Conservation (phyloP, 2,113 vertebrate species). For the Psittacus erithacus region DNA sequence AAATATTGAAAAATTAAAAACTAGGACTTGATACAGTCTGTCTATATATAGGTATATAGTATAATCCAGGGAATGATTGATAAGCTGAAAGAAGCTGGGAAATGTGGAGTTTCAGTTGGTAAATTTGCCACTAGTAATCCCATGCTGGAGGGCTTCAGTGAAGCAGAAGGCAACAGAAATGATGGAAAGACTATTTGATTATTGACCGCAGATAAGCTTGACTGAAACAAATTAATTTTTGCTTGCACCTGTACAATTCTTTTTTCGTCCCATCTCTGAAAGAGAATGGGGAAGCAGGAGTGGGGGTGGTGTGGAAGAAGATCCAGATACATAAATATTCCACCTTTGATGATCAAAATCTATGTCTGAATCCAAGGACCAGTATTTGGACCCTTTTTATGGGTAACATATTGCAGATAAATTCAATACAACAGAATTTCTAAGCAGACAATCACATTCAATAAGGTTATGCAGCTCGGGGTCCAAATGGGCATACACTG, state of each 20-base stretch:
- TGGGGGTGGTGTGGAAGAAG: fast-evolving
- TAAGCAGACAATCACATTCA: background rate
- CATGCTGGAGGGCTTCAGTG: background rate
- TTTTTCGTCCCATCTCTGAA: background rate
- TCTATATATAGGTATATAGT: background rate
- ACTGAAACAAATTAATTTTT: background rate
- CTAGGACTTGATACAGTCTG: background rate
- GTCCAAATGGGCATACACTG: conserved; percentile 12
- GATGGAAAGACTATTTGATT: background rate
- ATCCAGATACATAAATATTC: background rate
- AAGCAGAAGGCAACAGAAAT: background rate
- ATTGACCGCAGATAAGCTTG: background rate
- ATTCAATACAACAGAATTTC: conserved; percentile 4
- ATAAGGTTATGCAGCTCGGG: background rate
- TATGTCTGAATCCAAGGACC: background rate
- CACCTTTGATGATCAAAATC: background rate
- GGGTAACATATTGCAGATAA: background rate
- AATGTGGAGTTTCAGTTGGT: background rate
- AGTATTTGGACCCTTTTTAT: background rate
- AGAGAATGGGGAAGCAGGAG: background rate
- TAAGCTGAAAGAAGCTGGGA: background rate
- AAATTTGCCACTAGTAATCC: background rate
- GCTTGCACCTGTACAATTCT: background rate
- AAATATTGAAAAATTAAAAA: background rate
- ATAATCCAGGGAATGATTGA: background rate